phyloP scores from a whole-genome alignment of 2,888 invertebrate species.

The Tryphoninae sp. region DNA sequence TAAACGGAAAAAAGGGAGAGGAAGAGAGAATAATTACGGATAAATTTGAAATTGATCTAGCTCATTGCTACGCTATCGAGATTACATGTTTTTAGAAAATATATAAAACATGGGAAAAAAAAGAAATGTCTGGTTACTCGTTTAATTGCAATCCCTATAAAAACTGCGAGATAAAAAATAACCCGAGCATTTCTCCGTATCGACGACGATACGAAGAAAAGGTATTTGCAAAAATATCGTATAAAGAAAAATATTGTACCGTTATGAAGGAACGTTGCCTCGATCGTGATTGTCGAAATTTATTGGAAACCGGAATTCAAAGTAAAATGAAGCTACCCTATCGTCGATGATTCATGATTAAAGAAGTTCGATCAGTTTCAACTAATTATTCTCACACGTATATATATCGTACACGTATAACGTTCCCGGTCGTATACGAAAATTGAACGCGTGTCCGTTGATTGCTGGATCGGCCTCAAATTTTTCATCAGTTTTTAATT shows the following conservation, averaged over 20 bases:
- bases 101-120: neutral
- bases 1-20: neutral
- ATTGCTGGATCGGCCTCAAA: constrained; percentile 54
- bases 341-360: constrained; percentile 29
- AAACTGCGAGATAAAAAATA: neutral
- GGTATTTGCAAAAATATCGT: constrained; percentile 3
- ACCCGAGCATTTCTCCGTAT: neutral
- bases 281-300: constrained; percentile 19
- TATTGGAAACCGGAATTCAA: constrained; percentile 19
- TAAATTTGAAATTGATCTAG: constrained; percentile 4
- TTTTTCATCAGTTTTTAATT: constrained; percentile 54
- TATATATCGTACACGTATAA: neutral
- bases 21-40: neutral
- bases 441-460: constrained; percentile 32
- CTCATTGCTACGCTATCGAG: neutral
- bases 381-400: constrained; percentile 29
- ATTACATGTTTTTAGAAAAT: neutral
- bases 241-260: neutral
- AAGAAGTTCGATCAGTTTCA: constrained; percentile 19
- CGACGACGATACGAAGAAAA: neutral
- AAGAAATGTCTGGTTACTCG: neutral
- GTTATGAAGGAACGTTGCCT: neutral
- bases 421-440: neutral
- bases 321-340: neutral
- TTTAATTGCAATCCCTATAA: neutral